Evolutionary conservation across 2,113 vertebrate species (phyloP).

Genomic region (Pycnonotus jocosus): DNA sequence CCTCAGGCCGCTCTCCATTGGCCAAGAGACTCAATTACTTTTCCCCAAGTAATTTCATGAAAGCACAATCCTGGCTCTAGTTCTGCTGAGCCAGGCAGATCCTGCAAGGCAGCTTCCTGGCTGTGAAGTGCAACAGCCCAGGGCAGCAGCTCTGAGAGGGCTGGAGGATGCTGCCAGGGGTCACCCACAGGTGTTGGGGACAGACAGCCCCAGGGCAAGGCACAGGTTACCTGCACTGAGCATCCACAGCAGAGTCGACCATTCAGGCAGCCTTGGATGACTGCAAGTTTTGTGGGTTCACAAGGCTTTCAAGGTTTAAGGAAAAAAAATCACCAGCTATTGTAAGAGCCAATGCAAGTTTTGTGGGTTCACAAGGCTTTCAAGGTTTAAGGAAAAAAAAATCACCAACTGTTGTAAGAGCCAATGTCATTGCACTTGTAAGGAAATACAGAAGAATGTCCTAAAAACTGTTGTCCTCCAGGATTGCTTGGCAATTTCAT

Average conservation of each 20-base stretch:
- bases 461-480: neutral
- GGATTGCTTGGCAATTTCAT: neutral
- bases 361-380: neutral
- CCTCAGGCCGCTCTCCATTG: neutral
- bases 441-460: neutral
- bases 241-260: neutral
- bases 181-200: neutral
- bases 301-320: neutral
- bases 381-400: neutral
- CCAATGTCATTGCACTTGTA: neutral
- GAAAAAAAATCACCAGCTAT: neutral
- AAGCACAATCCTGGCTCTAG: slow-evolving; percentile 13
- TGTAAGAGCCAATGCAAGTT: neutral
- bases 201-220: neutral
- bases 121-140: neutral
- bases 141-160: neutral
- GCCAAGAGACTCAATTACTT: neutral
- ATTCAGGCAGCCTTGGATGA: neutral
- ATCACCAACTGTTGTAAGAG: neutral
- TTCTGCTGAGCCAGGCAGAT: slow-evolving; percentile 18
- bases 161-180: neutral
- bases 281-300: neutral
- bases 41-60: neutral
- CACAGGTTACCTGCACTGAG: neutral
- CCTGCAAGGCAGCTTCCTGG: neutral